A percentile compares a stretch with the other conserved stretches of the same genome.
phyloP scores from a whole-genome alignment of 2,888 invertebrate species.

The Esperia sulphurella region DNA sequence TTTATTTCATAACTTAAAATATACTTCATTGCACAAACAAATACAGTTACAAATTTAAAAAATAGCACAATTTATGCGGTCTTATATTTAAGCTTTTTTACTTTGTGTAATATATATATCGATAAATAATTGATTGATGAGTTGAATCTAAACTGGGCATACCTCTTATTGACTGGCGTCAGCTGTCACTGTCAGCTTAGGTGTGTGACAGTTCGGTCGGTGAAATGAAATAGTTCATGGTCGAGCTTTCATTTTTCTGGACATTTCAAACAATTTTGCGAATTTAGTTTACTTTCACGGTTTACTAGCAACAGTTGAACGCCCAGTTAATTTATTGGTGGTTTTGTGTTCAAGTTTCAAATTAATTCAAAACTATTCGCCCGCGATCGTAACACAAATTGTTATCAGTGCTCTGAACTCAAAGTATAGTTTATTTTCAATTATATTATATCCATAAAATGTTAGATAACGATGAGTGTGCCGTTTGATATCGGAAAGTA shows the following conservation, averaged over 20 bases:
- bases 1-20: too few species aligned
- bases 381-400: constrained; percentile 1
- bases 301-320: not conserved
- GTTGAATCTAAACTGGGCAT: not conserved
- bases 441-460: constrained; percentile 20
- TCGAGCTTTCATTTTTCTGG: constrained; percentile 3
- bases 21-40: too few species aligned
- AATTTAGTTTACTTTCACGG: not conserved
- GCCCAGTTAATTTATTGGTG: not conserved
- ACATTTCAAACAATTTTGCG: not conserved
- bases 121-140: constrained; percentile 8
- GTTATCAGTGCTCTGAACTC: constrained; percentile 2
- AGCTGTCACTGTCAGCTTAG: not conserved
- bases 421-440: constrained; percentile 18
- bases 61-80: too few species aligned
- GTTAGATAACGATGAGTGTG: constrained; percentile 22
- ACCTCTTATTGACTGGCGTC: not conserved
- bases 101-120: too few species aligned
- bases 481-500: constrained; percentile 13
- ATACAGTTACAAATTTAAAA: too few species aligned
- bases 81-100: too few species aligned
- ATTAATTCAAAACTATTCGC: not conserved
- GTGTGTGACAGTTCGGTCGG: not conserved
- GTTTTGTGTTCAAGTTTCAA: not conserved
- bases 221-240: not conserved